Evolutionary conservation across 2,113 vertebrate species (phyloP).

Genomic region (Eudyptes chrysolophus): DNA sequence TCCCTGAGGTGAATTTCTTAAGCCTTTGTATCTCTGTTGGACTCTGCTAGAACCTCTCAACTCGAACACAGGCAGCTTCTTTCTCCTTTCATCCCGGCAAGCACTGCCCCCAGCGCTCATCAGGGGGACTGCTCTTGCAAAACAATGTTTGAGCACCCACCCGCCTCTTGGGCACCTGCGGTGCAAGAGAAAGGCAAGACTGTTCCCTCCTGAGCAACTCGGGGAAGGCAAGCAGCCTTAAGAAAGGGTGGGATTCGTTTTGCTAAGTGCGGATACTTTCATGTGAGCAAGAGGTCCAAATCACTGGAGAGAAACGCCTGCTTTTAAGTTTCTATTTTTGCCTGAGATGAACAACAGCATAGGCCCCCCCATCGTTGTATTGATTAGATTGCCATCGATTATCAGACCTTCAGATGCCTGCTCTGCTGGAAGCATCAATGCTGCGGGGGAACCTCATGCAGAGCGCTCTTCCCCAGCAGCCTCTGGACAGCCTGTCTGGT

Average conservation of each 20-base stretch:
- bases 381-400: not conserved
- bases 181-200: not conserved
- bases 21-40: not conserved
- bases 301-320: not conserved
- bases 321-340: not conserved
- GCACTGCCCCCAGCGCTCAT: accelerated
- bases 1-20: not conserved
- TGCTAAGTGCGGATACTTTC: not conserved
- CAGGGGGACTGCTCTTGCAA: not conserved
- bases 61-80: not conserved
- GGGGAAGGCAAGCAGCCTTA: not conserved
- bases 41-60: not conserved
- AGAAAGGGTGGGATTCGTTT: not conserved
- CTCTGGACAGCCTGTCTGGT: not conserved
- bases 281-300: not conserved
- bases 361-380: not conserved
- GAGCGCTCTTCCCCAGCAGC: not conserved
- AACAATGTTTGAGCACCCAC: not conserved
- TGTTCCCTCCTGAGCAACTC: not conserved
- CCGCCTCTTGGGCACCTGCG: not conserved
- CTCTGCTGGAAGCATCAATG: not conserved
- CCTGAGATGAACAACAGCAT: not conserved
- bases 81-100: not conserved
- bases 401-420: not conserved
- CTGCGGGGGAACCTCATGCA: not conserved